Percentiles rank a stretch among this genome's conserved stretches.
Conservation (phyloP, 2,113 vertebrate genomes). For the Rhagologus leucostigma region DNA sequence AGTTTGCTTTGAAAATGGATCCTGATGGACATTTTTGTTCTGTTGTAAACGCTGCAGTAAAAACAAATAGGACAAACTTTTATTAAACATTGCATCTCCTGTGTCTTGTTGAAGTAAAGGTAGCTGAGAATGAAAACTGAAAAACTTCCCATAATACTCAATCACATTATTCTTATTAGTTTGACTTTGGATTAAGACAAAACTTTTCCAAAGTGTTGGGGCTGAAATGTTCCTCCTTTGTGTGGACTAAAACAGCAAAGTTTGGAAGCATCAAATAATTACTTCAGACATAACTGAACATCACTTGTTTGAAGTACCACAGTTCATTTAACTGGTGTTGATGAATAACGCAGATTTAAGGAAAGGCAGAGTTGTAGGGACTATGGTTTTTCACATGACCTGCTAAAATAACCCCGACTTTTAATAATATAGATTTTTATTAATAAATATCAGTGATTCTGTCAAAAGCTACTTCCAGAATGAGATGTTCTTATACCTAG, state of each 20-base stretch:
- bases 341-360: not conserved
- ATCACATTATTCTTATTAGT: not conserved
- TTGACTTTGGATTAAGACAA: not conserved
- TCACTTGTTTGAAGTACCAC: not conserved
- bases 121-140: not conserved
- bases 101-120: not conserved
- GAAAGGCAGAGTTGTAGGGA: not conserved
- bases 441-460: not conserved
- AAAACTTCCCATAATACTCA: not conserved
- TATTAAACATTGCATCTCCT: not conserved
- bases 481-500: not conserved
- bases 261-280: not conserved
- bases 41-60: not conserved
- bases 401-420: not conserved
- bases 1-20: not conserved
- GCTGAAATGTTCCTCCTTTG: not conserved
- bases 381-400: not conserved
- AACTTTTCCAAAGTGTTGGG: not conserved
- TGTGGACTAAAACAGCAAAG: not conserved
- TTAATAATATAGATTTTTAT: not conserved
- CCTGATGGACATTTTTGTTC: not conserved
- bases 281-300: not conserved
- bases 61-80: not conserved
- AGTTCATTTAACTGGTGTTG: not conserved
- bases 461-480: not conserved